Base-by-base conservation (phyloP, 2,113 vertebrate genomes). In the Rhineura floridana region DNA sequence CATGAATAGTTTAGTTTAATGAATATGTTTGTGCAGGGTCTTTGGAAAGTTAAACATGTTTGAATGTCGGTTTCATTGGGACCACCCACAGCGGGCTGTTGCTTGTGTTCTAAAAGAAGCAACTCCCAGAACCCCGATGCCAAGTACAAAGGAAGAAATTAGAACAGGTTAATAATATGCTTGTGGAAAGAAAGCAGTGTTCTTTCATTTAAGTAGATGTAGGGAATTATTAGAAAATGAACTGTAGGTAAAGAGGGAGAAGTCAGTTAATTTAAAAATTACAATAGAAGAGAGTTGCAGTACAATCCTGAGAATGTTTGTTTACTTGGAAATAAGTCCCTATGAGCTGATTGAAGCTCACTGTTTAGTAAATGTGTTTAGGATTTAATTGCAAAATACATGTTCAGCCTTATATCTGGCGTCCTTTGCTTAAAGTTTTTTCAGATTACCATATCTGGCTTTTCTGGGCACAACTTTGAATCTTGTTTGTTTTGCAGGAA, bases 131-230 rank as follows among this genome's bases (percentile, higher is more conserved):
- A 59, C 52, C 6, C 2, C 25, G 25, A 46, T 83, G 63, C 42
- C 42, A 33, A 83, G 44, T 59, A 91, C 70, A 15, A 81, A 55
- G 13, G 85, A 91, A 90, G 82, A 19, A 52, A 25, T 84, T 84
- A 81, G 8, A 86, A 50, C 10, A 83, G 1, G 28, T 86, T 89
- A 89, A 76, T 90, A 80, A 80, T 86, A 62, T 89, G 69, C 55
- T 88, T 85, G 2, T 33, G 84, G 21, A n/a, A 80, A 1, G 15
- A 73, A 48, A 88, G 36, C 21, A 87, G 3, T 30, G 28, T 46
- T 85, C 13, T 59, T 85, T 50, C 21, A 44, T 11, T 86, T 28
- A 19, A 81, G 21, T 50, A 63, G 81, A 88, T 79, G 8, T 55
- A 59, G 70, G 28, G 15, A 83, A 65, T 79, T 85, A 36, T 19